phyloP scores from a whole-genome alignment of 2,797 vertebrate species.

The Bucorvus abyssinicus region DNA sequence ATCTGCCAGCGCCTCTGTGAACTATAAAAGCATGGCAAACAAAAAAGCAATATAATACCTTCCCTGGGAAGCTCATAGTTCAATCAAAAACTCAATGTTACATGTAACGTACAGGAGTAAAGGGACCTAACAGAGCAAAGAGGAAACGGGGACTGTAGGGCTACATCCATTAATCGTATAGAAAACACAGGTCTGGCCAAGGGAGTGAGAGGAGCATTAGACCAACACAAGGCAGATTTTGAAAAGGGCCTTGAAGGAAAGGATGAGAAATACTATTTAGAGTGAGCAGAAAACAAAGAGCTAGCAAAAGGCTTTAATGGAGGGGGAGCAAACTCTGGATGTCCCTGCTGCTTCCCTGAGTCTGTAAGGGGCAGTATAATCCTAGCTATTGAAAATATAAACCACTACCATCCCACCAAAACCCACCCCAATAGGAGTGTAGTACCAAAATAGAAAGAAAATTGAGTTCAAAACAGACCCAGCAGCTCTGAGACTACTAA shows the following conservation, averaged over 20 bases:
- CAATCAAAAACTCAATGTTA: not conserved
- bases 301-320: not conserved
- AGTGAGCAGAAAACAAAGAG: not conserved
- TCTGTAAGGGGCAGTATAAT: not conserved
- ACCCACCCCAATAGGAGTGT: not conserved
- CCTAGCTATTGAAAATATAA: not conserved
- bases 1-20: not conserved
- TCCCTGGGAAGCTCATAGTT: not conserved
- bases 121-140: not conserved
- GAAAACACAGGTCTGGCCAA: not conserved
- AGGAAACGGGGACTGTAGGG: not conserved
- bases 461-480: not conserved
- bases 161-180: not conserved
- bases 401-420: not conserved
- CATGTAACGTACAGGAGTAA: not conserved
- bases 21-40: not conserved
- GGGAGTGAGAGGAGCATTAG: not conserved
- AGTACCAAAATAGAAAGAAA: not conserved
- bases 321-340: rapidly evolving
- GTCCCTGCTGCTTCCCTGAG: not conserved
- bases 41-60: not conserved
- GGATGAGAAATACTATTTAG: not conserved
- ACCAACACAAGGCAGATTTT: not conserved
- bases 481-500: not conserved
- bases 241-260: not conserved